phyloP scores from a whole-genome alignment of 1,140 invertebrate genomes.

The Physella acuta region DNA sequence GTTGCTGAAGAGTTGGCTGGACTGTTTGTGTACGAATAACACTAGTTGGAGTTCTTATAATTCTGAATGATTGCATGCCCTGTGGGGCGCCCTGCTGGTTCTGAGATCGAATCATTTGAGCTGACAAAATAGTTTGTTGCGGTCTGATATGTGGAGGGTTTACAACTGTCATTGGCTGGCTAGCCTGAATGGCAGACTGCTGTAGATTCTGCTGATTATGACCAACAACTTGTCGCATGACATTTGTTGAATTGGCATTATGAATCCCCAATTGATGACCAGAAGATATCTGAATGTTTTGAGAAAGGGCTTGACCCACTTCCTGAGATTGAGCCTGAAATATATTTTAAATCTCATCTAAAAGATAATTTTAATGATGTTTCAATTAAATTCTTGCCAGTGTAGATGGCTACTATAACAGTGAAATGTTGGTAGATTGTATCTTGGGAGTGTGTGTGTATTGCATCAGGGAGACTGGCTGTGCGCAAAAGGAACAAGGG shows the following conservation, averaged over 20 bases:
- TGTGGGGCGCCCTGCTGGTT: background rate
- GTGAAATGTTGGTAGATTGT: too few species aligned
- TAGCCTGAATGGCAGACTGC: background rate
- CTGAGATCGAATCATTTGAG: background rate
- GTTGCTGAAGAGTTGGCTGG: constrained; percentile 7
- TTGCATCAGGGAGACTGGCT: too few species aligned
- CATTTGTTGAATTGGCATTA: constrained; percentile 4
- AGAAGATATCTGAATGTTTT: background rate
- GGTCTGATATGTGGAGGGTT: constrained; percentile 12
- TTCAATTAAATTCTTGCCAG: too few species aligned
- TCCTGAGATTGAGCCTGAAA: constrained; percentile 12
- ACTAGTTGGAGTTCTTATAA: constrained; percentile 16
- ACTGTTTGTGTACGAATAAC: background rate
- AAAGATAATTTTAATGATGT: too few species aligned
- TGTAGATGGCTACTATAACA: too few species aligned
- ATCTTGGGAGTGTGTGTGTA: too few species aligned
- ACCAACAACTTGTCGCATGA: constrained; percentile 3
- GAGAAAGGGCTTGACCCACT: background rate
- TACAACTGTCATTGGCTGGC: constrained; percentile 16
- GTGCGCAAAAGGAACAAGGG: too few species aligned
- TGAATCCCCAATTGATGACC: background rate
- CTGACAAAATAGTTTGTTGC: background rate
- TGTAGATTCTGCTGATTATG: constrained; percentile 5
- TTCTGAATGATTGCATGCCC: constrained; percentile 22
- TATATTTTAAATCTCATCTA: too few species aligned